Conservation (phyloP, 2,888 invertebrate genomes). For the Latrodectus elegans region DNA sequence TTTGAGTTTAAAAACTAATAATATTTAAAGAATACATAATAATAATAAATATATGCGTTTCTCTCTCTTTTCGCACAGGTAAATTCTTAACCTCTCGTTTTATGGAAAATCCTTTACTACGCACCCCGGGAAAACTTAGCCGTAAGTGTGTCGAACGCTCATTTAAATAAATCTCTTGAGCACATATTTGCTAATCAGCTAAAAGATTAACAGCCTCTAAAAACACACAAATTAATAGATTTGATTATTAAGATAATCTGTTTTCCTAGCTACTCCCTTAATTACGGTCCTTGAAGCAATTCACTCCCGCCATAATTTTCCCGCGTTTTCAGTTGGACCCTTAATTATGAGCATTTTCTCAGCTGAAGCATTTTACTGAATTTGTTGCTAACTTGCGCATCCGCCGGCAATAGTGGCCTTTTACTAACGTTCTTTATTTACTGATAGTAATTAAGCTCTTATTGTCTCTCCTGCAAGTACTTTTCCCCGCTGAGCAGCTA, state of each 20-base stretch:
- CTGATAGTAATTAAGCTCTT: constrained; percentile 51
- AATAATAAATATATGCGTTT: too few species aligned
- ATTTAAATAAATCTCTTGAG: background rate
- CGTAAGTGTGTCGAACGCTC: background rate
- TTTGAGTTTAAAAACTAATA: too few species aligned
- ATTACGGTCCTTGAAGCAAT: constrained; percentile 46
- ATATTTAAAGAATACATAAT: too few species aligned
- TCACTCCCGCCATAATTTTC: constrained; percentile 40
- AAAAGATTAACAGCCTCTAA: constrained; percentile 11
- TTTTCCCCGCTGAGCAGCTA: background rate
- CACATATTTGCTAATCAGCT: background rate
- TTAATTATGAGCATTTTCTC: constrained; percentile 51
- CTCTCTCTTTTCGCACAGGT: too few species aligned
- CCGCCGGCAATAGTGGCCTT: background rate
- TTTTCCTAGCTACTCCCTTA: constrained; percentile 19
- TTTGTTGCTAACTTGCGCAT: constrained; percentile 21
- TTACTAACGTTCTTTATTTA: constrained; percentile 38
- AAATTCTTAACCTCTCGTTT: too few species aligned
- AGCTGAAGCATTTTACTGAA: constrained; percentile 36
- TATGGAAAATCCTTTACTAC: too few species aligned
- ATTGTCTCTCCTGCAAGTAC: constrained; percentile 22
- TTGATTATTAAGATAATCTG: constrained; percentile 53
- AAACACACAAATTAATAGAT: constrained; percentile 37
- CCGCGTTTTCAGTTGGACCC: constrained; percentile 5
- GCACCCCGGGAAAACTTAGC: background rate